Conservation (phyloP, 1,140 invertebrate species). For the Drosophila aff. region DNA sequence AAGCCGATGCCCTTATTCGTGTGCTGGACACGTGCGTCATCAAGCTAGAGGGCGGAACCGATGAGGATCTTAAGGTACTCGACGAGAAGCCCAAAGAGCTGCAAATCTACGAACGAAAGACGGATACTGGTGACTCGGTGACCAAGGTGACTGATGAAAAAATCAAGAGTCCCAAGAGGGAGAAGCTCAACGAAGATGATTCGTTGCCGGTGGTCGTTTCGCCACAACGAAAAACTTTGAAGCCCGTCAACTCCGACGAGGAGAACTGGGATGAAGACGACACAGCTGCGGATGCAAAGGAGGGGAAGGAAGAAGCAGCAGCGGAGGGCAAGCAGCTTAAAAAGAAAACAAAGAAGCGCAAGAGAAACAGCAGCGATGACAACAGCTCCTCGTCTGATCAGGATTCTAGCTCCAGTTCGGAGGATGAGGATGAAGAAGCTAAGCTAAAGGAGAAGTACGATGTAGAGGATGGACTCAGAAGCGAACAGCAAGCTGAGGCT, state of each 20-base stretch:
- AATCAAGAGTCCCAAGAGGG: conserved; percentile 57
- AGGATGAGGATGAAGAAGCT: conserved; percentile 82
- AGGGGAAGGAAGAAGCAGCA: conserved; percentile 53
- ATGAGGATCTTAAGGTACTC: conserved; percentile 95
- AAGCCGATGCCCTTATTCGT: conserved; percentile 94
- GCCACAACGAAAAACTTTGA: conserved; percentile 31
- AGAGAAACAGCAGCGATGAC: conserved; percentile 85
- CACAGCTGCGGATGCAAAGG: neutral
- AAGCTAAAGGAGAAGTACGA: conserved; percentile 85
- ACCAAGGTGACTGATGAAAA: conserved; percentile 64
- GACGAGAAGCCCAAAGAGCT: conserved; percentile 88
- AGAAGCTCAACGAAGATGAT: conserved; percentile 36
- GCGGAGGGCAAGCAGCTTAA: conserved; percentile 48
- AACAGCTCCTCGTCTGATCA: conserved; percentile 76
- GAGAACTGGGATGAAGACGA: conserved; percentile 86
- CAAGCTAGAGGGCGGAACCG: conserved; percentile 98
- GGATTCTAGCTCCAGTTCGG: conserved; percentile 71
- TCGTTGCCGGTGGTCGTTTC: conserved; percentile 77
- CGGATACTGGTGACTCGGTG: conserved; percentile 36
- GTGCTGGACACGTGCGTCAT: conserved; percentile 98
- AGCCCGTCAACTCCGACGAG: conserved; percentile 60
- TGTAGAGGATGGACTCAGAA: conserved; percentile 66
- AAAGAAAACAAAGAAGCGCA: conserved; percentile 78
- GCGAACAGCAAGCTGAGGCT: conserved; percentile 65
- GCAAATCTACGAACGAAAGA: conserved; percentile 45